Conservation (phyloP, 2,113 vertebrate genomes). For the Prolemur simus region DNA sequence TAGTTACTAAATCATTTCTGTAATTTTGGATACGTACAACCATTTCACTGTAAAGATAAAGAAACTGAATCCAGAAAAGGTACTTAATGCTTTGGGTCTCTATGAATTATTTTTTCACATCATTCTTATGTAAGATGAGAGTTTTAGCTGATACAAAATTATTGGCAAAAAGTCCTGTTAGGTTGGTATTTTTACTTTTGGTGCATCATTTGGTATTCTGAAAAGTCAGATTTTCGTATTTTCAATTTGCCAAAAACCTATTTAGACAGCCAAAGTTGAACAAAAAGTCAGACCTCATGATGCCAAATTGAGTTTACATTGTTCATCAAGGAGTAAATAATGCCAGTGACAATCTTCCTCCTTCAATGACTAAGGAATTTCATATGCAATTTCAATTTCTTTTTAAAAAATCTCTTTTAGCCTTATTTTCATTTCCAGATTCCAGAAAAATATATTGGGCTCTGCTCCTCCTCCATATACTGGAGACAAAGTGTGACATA, state of each 20-base stretch:
- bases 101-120: background rate
- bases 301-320: background rate
- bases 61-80: background rate
- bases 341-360: background rate
- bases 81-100: background rate
- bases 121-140: background rate
- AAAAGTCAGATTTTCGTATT: background rate
- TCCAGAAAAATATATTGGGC: background rate
- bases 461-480: background rate
- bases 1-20: background rate
- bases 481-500: background rate
- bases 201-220: background rate
- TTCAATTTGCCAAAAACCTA: background rate
- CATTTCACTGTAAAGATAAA: background rate
- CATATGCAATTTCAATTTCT: background rate
- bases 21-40: background rate
- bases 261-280: background rate
- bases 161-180: background rate
- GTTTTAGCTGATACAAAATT: background rate
- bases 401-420: background rate
- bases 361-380: background rate
- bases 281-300: background rate
- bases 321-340: background rate
- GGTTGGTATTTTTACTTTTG: background rate
- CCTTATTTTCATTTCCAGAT: background rate